Evolutionary conservation across 2,797 vertebrate genomes (phyloP), one percentile per base, ranked within the genome.

Genomic region (Enteromius paludinosus): DNA sequence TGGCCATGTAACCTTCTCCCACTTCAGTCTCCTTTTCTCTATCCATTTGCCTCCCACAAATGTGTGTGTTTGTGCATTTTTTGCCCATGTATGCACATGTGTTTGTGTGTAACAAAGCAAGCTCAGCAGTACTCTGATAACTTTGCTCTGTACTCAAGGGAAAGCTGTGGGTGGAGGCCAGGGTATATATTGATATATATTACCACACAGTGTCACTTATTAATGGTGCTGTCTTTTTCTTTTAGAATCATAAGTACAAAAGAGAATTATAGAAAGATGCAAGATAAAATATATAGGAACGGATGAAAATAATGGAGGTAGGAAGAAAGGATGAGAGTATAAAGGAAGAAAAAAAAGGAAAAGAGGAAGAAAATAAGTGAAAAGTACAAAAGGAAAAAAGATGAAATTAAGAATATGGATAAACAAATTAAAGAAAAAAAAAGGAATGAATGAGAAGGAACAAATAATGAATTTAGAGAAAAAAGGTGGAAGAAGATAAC

Each of bases 71-170:
- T 68, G 54, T 87, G 86, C 88, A 86, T 86, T 71, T 65, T 72
- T 56, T 87, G 87, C 86, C 87, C 85, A 88, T 80, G 52, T 72
- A 62, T 81, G 73, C 83, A 45, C 52, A 49, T 83, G 33, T 52
- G 54, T 84, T 80, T 83, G 85, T 87, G 68, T 85, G 33, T 83
- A 87, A 90, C 87, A 61, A 62, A 86, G 89, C 87, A 80, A 87
- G 89, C 92, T 90, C 92, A 93, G 91, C 81, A 78, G 90, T 92
- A 84, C 87, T 90, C 88, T 92, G 92, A 93, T 93, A 93, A 93
- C 92, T 92, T 91, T 91, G 92, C 91, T 93, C 89, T 90, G 84
- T 78, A 84, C 90, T 93, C 91, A 92, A 91, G 89, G 89, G 89
- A 90, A 83, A 75, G 75, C 65, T 66, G 41, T 82, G 73, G 66